These are phyloP conservation scores for Liolophura sinensis DNA, from an alignment of 1,140 invertebrate genomes.

Conservation along the genomic window DNA sequence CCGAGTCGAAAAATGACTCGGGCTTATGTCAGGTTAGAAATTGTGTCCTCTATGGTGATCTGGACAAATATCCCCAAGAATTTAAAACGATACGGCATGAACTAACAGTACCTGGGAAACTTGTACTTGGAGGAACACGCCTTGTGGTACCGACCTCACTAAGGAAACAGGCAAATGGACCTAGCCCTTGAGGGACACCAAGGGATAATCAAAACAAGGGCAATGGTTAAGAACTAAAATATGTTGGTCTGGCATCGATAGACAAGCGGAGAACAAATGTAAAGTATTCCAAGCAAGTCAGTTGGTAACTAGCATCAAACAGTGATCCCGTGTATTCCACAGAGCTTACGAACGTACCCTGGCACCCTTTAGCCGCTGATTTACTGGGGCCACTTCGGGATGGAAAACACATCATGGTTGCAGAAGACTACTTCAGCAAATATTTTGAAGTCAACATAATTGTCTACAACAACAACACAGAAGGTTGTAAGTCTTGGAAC, in stretches of 20 bases:
- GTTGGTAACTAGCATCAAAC: too few species aligned
- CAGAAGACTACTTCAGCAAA: constrained; percentile 25
- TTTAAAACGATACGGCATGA: constrained; percentile 4
- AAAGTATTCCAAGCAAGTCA: constrained; percentile 21
- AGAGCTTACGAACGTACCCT: constrained; percentile 1
- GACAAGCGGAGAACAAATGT: constrained; percentile 22
- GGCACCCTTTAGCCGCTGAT: constrained; percentile 26
- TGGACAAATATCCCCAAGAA: too few species aligned
- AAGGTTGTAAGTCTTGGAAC: constrained; percentile 13
- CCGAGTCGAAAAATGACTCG: too few species aligned
- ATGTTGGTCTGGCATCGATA: constrained; percentile 31
- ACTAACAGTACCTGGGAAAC: constrained; percentile 13
- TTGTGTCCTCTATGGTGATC: too few species aligned
- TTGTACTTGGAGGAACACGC: constrained; percentile 19
- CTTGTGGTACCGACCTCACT: constrained; percentile 17
- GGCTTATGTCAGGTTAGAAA: too few species aligned
- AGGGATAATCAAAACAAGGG: constrained; percentile 28
- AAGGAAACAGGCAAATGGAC: constrained; percentile 5
- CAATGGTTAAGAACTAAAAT: constrained; percentile 23
- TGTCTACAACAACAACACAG: constrained; percentile 15
- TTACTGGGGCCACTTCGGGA: constrained; percentile 24
- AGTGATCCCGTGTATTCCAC: too few species aligned
- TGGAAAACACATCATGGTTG: constrained; percentile 22
- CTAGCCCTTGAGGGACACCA: constrained; percentile 22
- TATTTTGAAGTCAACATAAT: constrained; percentile 24